A percentile compares a stretch with the other conserved stretches of the same genome.
Conservation (phyloP, 2,888 invertebrate species). For the Conus canariensis region DNA sequence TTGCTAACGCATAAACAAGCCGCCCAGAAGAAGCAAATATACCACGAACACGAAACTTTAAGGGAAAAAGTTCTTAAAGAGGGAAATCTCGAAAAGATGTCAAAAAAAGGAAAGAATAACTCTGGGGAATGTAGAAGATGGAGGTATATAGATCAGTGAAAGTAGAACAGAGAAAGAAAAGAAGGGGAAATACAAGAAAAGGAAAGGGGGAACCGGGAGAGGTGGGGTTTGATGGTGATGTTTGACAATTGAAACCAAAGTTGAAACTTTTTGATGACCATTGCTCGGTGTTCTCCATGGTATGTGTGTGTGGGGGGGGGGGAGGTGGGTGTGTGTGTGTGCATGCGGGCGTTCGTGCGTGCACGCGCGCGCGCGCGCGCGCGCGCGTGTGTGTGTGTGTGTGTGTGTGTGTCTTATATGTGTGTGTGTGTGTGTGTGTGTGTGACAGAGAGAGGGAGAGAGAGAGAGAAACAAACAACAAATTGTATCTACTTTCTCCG, state of each 20-base stretch:
- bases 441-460: neutral
- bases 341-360: neutral
- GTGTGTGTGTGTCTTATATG: neutral
- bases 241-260: constrained; percentile 5
- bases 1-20: neutral
- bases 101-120: too few species aligned
- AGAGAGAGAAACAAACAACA: too few species aligned
- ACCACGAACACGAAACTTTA: too few species aligned
- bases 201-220: neutral
- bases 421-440: neutral
- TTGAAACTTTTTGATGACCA: neutral
- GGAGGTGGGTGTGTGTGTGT: neutral
- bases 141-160: neutral
- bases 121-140: too few species aligned
- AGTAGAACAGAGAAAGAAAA: neutral
- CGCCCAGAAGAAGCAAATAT: neutral
- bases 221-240: neutral
- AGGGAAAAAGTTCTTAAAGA: too few species aligned
- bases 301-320: neutral
- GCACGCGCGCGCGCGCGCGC: neutral
- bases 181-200: neutral
- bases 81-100: too few species aligned
- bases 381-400: neutral
- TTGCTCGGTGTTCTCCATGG: neutral
- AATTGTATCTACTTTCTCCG: too few species aligned